Base-by-base conservation (phyloP, 2,888 invertebrate genomes). In the Apomyelois bistriatella region DNA sequence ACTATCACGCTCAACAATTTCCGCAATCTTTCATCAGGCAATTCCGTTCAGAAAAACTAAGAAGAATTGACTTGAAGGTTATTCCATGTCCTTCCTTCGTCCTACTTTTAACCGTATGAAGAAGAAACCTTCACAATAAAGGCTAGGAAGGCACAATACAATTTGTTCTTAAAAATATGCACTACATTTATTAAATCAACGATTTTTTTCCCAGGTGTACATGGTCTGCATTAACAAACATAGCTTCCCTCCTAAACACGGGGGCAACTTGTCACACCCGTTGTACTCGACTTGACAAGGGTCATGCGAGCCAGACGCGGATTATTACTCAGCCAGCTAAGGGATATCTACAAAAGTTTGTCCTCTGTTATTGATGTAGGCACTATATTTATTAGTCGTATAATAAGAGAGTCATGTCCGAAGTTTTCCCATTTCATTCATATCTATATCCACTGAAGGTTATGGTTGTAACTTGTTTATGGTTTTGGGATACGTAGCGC, bases 241-340 rank as follows among this genome's bases (percentile, higher is more conserved):
- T 48, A 50, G 53, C 37, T 17, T 47, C 52, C 46, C 42, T 41
- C 46, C 42, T 47, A 43, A 52, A 48, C 43, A 35, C 16, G 28
- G 53, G 22, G 43, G 41, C 42, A 48, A 48, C 53, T 52, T 55
- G 58, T 58, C 55, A 53, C 32, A 47, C 49, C 49, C 48, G 15
- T 12, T 51, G 51, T 51, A 17, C 47, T 16, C 37, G 22, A 10
- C 17, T 28, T 58, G 58, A 58, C 48, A 48, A 55, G 58, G 58
- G 58, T 58, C 54, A 42, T 10, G 42, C 42, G 35, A 9, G 32
- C 32, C 43, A 52, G 52, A 53, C 41, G 55, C 47, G 48, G 28
- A 38, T 41, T 48, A 42, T 46, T 41, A 35, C 48, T 47, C 38
- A 28, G 36, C 36, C 51, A 42, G 32, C 35, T 51, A 51, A 51